A percentile compares a stretch with the other conserved stretches of the same genome.
Evolutionary conservation across 1,140 invertebrate genomes (phyloP).

Genomic region (Meloidogyne chitwoodi): DNA sequence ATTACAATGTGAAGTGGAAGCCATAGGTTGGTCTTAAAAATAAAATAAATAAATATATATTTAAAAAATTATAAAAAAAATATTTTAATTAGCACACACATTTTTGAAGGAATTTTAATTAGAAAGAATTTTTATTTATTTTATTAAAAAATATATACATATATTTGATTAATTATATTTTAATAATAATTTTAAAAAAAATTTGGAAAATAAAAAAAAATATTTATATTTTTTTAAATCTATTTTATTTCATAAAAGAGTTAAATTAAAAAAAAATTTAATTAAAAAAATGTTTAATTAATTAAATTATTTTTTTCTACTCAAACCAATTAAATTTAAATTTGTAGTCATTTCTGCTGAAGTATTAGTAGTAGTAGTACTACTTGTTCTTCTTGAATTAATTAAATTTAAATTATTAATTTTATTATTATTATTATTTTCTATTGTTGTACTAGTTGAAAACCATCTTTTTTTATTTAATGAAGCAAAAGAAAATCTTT

Average conservation of each 20-base stretch:
- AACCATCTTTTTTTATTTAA: slow-evolving; percentile 20
- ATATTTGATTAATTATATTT: too few relatives aligned
- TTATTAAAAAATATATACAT: too few relatives aligned
- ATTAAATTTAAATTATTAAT: background rate
- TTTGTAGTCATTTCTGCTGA: background rate
- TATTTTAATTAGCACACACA: background rate
- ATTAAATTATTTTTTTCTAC: too few relatives aligned
- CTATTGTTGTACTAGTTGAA: background rate
- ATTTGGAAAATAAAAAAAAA: too few relatives aligned
- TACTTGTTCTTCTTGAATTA: slow-evolving; percentile 1
- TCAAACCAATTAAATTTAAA: background rate
- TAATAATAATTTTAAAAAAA: background rate
- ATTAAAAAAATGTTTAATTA: too few relatives aligned
- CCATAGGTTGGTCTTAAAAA: background rate
- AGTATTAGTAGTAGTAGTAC: too few relatives aligned
- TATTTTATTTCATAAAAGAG: too few relatives aligned
- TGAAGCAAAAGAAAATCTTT: slow-evolving; percentile 14
- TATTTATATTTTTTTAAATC: too few relatives aligned
- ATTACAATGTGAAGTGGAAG: background rate
- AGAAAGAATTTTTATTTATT: background rate
- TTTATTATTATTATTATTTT: background rate
- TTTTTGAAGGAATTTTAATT: slow-evolving; percentile 12
- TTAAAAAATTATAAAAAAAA: background rate
- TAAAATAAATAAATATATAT: background rate
- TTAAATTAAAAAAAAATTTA: too few relatives aligned